Base-by-base conservation (phyloP, 1,140 invertebrate species). In the Heliconius nattereri region DNA sequence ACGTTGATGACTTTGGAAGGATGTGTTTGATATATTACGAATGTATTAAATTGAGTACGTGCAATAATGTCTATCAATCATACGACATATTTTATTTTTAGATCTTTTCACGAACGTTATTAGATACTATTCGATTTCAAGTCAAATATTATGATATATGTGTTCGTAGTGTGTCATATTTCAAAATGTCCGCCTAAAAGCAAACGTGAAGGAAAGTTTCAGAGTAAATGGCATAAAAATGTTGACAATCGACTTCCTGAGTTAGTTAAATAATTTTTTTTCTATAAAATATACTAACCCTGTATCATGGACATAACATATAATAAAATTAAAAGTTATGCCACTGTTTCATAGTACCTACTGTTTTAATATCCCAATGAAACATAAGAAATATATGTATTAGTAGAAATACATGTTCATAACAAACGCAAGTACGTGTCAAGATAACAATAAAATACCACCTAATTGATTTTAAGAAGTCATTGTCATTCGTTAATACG, bases 111-210 rank as follows among this genome's bases (percentile, higher is more conserved):
- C n/a, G n/a, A 60, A 60, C 23, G n/a, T 60, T 23, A 9, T 60
- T 60, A 23, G 54, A 23, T 26, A 0, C 54, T n/a, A 11, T 60
- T 60, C 9, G 54, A 23, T 60, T 23, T 60, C 7, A 26, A 23
- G 54, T 60, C 54, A 60, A 60, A 60, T 23, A 60, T 23, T 60
- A 60, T 60, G 54, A 60, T 45, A 45, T 45, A 45, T 57, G 54
- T 57, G 19, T 57, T 57, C 7, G 54, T 23, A 23, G 23, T 9
- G 54, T 57, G 54, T 23, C 54, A 57, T 23, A 23, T 57, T 57
- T 57, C 40, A 45, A 60, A 7, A 60, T 23, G n/a, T 60, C n/a
- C 52, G 52, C 52, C 54, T n/a, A 2, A 60, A 60, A 26, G 3
- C n/a, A 60, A 23, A 60, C n/a, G 54, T 57, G 7, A 23, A 23